These are phyloP conservation scores for Papilio polyxenes DNA, from an alignment of 1,140 invertebrate genomes.

Conservation along the genomic window DNA sequence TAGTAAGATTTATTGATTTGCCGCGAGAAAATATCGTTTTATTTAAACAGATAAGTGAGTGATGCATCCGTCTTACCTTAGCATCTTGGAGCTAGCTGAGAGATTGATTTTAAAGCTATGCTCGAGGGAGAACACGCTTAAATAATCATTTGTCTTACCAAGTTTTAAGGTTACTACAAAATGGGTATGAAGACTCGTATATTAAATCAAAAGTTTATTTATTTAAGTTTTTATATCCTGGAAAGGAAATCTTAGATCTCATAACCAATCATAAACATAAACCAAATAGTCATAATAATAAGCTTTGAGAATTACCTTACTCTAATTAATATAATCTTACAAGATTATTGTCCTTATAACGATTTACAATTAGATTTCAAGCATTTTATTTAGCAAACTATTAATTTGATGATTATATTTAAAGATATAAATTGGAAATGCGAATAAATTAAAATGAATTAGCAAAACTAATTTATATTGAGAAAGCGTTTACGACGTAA, in stretches of 20 bases:
- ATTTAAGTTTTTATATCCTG: no score
- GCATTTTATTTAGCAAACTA: no score
- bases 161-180: not conserved
- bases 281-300: no score
- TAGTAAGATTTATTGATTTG: not conserved
- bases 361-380: no score
- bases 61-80: constrained; percentile 60
- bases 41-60: constrained; percentile 27
- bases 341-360: no score
- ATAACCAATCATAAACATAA: no score
- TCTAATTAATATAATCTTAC: no score
- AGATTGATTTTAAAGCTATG: constrained; percentile 43
- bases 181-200: not conserved
- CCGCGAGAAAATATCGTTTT: not conserved
- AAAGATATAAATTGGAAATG: not conserved
- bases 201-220: no score
- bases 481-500: constrained; percentile 10
- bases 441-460: constrained; percentile 19
- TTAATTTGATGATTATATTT: not conserved
- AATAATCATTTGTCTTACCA: constrained; percentile 36
- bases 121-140: constrained; percentile 5
- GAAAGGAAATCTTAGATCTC: no score
- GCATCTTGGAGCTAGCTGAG: constrained; percentile 46
- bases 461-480: constrained; percentile 1
- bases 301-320: no score